These are phyloP conservation scores for Sorex maritimensis DNA, from an alignment of 2,797 vertebrate species.

Conservation along the genomic window DNA sequence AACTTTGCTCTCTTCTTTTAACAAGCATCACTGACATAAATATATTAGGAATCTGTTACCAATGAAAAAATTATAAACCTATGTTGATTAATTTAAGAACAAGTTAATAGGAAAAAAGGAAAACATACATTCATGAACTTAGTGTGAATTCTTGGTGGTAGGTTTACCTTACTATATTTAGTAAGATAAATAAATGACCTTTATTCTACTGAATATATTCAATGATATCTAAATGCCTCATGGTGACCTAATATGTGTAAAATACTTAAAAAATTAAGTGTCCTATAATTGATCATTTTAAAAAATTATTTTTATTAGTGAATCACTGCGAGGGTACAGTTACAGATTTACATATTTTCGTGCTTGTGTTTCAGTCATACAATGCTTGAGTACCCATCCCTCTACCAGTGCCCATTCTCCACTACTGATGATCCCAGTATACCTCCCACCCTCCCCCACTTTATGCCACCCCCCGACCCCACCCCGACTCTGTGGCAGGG, in stretches of 20 bases:
- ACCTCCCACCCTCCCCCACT: too few species aligned
- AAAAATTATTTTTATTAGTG: too few species aligned
- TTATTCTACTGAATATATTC: slow-evolving; percentile 20
- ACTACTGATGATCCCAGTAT: too few species aligned
- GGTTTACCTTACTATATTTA: neutral
- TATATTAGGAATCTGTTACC: slow-evolving; percentile 62
- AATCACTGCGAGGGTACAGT: too few species aligned
- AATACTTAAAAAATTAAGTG: neutral
- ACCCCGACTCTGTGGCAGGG: too few species aligned
- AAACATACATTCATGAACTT: neutral
- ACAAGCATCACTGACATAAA: slow-evolving; percentile 46
- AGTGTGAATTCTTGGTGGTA: neutral
- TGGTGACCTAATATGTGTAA: neutral
- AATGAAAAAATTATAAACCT: slow-evolving; percentile 15
- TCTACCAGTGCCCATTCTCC: too few species aligned
- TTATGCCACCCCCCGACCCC: too few species aligned
- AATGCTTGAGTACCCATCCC: too few species aligned
- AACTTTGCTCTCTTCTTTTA: slow-evolving; percentile 50
- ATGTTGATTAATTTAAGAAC: slow-evolving; percentile 59
- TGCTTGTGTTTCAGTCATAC: too few species aligned
- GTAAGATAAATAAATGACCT: neutral
- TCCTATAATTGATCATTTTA: neutral
- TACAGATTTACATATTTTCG: too few species aligned
- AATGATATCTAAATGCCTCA: slow-evolving; percentile 46
- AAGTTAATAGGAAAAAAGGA: slow-evolving; percentile 34